Conservation (phyloP, 2,113 vertebrate genomes). For the Empidonax traillii region DNA sequence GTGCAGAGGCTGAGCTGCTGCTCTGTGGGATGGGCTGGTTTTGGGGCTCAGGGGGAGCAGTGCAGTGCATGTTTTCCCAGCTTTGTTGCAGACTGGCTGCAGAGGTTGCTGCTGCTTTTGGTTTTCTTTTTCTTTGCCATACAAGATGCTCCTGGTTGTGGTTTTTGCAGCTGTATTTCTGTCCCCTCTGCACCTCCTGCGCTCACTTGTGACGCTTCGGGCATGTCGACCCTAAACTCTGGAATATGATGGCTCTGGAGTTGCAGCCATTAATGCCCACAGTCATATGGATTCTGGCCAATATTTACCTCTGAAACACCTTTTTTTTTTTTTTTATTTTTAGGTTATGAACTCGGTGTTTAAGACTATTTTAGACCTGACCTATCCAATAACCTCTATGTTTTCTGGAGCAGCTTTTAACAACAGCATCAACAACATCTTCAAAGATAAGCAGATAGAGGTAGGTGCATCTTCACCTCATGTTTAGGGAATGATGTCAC, state of each 20-base stretch:
- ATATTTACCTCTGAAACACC: not conserved
- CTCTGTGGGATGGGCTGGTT: not conserved
- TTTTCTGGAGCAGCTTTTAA: conserved; percentile 93
- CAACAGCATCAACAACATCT: conserved; percentile 80
- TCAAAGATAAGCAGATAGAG: conserved; percentile 91
- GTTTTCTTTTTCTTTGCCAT: not conserved
- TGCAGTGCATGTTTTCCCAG: not conserved
- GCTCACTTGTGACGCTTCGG: not conserved
- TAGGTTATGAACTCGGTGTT: conserved; percentile 88
- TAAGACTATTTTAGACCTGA: conserved; percentile 87
- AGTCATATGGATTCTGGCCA: not conserved
- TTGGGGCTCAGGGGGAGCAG: not conserved
- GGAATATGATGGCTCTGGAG: not conserved
- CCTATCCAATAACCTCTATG: conserved; percentile 93
- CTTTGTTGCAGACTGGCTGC: not conserved
- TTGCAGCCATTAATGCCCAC: not conserved
- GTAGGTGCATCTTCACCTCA: conserved; percentile 45
- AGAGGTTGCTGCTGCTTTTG: not conserved
- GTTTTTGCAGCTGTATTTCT: not conserved
- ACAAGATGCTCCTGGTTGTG: not conserved
- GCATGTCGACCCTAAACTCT: not conserved
- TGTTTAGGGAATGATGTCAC: not conserved
- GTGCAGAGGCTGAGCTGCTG: not conserved
- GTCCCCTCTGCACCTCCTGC: not conserved
- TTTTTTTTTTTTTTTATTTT: not conserved